Conservation (phyloP, 2,797 vertebrate genomes). For the Perodicticus potto region DNA sequence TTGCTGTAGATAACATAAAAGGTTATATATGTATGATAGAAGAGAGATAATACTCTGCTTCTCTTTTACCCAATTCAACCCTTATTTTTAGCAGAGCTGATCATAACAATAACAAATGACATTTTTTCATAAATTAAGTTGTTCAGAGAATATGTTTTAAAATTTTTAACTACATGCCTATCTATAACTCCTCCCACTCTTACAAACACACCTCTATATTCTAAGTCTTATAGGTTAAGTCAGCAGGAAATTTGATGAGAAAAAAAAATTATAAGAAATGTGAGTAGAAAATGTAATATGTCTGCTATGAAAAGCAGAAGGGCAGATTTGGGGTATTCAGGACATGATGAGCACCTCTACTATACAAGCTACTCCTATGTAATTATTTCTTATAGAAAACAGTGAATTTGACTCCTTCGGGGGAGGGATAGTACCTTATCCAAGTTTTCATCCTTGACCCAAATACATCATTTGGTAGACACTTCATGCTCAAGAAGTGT, state of each 20-base stretch:
- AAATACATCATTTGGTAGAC: not conserved
- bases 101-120: not conserved
- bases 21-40: not conserved
- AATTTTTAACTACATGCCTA: not conserved
- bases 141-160: not conserved
- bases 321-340: not conserved
- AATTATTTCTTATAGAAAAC: not conserved
- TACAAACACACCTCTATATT: not conserved
- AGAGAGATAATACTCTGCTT: not conserved
- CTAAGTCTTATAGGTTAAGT: not conserved
- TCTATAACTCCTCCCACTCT: not conserved
- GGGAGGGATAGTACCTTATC: not conserved
- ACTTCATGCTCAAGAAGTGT: not conserved
- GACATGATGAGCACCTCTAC: not conserved
- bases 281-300: not conserved
- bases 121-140: not conserved
- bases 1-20: not conserved
- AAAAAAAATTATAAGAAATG: not conserved
- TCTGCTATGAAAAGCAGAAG: not conserved
- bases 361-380: not conserved
- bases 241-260: not conserved
- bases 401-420: not conserved
- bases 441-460: not conserved
- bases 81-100: not conserved
- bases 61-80: not conserved